A percentile compares a stretch with the other conserved stretches of the same genome.
Conservation (phyloP, 2,888 invertebrate species). For the Myopa testacea region DNA sequence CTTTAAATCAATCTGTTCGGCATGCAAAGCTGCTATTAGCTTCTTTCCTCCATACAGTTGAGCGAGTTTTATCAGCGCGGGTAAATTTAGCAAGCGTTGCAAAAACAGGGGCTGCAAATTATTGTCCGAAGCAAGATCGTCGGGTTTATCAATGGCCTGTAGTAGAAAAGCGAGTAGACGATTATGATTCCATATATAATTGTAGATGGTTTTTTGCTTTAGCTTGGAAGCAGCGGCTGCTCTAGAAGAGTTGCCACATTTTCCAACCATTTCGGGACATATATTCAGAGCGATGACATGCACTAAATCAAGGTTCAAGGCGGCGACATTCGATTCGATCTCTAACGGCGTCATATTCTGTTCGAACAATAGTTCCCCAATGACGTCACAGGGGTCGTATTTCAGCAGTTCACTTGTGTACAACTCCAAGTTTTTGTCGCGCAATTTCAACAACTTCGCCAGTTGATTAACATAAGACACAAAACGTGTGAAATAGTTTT, state of each 20-base stretch:
- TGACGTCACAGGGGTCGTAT: constrained; percentile 71
- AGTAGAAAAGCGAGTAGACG: constrained; percentile 59
- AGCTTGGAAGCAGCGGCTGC: constrained; percentile 45
- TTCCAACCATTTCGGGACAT: constrained; percentile 71
- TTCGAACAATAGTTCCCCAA: constrained; percentile 77
- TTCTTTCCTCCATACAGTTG: constrained; percentile 54
- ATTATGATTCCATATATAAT: constrained; percentile 64
- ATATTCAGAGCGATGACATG: constrained; percentile 80
- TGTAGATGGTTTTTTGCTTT: constrained; percentile 61
- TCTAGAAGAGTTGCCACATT: constrained; percentile 20
- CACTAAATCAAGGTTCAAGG: constrained; percentile 79
- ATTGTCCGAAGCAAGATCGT: constrained; percentile 18
- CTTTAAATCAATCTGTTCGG: constrained; percentile 55
- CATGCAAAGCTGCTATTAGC: constrained; percentile 57
- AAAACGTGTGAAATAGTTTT: constrained; percentile 63
- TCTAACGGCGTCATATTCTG: constrained; percentile 76
- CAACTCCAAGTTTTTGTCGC: constrained; percentile 57
- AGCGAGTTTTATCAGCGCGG: constrained; percentile 53
- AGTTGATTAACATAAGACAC: constrained; percentile 61
- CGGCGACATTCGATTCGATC: constrained; percentile 77
- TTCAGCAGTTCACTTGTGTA: constrained; percentile 59
- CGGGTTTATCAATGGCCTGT: constrained; percentile 51
- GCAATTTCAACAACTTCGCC: constrained; percentile 65
- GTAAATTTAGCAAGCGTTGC: constrained; percentile 52
- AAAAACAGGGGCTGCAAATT: constrained; percentile 55